A percentile compares a stretch with the other conserved stretches of the same genome.
phyloP scores from a whole-genome alignment of 2,888 invertebrate genomes.

The Mythimna ferrago region DNA sequence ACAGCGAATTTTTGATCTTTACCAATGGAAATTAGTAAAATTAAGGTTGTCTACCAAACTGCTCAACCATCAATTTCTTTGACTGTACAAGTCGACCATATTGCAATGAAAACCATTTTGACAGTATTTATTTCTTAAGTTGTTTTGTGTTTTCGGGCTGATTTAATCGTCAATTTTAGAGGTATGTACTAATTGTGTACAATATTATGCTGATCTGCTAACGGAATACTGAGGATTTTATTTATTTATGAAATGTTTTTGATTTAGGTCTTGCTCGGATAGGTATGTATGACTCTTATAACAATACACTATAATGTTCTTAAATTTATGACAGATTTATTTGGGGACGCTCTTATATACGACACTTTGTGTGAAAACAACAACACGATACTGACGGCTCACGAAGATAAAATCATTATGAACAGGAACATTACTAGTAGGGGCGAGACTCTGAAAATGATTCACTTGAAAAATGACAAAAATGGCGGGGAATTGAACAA shows the following conservation, averaged over 20 bases:
- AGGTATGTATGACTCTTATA: conserved; percentile 68
- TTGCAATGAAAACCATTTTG: background rate
- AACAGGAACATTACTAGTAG: conserved; percentile 21
- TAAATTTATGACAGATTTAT: conserved; percentile 55
- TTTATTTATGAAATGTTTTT: conserved; percentile 50
- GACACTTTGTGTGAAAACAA: conserved; percentile 47
- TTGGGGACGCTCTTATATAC: conserved; percentile 34
- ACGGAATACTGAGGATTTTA: background rate
- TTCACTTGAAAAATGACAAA: conserved; percentile 17
- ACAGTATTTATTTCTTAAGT: background rate
- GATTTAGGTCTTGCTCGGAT: conserved; percentile 81
- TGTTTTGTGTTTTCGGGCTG: background rate
- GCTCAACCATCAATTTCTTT: background rate
- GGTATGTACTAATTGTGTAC: background rate
- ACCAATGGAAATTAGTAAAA: background rate
- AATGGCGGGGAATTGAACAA: conserved; percentile 4
- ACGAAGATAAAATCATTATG: conserved; percentile 28
- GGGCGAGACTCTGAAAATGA: conserved; percentile 20
- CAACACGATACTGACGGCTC: background rate
- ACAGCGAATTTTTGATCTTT: background rate
- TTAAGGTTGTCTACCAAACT: background rate
- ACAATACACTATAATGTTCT: background rate
- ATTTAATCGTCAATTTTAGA: background rate
- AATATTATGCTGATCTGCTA: background rate
- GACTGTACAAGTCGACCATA: background rate